Conservation (phyloP, 2,888 invertebrate genomes). For the Amiota mariae region DNA sequence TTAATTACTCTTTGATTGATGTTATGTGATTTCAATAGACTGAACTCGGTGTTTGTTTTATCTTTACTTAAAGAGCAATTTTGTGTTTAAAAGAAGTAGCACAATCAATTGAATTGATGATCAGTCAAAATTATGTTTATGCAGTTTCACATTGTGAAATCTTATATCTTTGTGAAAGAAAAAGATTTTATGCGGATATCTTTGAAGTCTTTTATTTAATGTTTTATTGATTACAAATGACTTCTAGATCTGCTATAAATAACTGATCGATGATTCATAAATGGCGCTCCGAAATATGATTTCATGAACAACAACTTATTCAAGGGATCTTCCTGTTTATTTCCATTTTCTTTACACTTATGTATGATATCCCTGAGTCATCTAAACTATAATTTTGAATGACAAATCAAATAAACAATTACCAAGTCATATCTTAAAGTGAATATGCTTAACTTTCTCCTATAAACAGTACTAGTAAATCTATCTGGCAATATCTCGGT, state of each 20-base stretch:
- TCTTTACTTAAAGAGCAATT: no score
- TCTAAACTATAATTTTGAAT: no score
- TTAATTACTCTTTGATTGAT: slow-evolving; percentile 1
- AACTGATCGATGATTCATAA: neutral
- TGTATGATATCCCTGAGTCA: no score
- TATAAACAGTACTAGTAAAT: neutral
- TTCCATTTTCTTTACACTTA: no score
- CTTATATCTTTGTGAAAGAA: no score
- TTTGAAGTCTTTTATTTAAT: neutral
- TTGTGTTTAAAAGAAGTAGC: neutral
- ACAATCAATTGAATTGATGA: slow-evolving; percentile 10
- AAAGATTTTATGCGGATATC: neutral
- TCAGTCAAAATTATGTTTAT: neutral
- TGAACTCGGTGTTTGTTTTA: no score
- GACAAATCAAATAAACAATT: no score
- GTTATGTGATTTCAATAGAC: no score
- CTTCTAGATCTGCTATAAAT: neutral
- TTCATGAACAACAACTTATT: no score
- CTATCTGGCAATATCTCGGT: slow-evolving; percentile 7
- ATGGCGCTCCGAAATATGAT: no score
- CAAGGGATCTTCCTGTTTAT: no score
- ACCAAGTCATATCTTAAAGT: no score
- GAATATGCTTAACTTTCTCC: neutral
- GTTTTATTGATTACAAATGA: neutral
- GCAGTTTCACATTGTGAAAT: neutral